Evolutionary conservation across 2,888 invertebrate species (phyloP).

Genomic region (Hyposoter didymator): DNA sequence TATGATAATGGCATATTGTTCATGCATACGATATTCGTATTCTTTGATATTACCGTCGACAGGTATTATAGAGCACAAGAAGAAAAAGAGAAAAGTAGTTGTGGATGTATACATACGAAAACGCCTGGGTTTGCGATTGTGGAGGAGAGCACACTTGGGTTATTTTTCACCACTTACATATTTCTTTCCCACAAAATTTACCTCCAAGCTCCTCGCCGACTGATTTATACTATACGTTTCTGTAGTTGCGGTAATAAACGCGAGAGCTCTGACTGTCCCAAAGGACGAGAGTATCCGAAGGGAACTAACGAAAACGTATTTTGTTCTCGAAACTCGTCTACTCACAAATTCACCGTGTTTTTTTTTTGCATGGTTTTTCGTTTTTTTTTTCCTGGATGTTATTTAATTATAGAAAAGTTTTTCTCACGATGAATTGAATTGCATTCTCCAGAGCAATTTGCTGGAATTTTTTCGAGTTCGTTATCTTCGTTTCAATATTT

Average conservation of each 20-base stretch:
- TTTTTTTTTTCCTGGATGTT: background rate
- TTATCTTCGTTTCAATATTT: background rate
- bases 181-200: slow-evolving; percentile 50
- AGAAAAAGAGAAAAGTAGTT: background rate
- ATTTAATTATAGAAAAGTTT: background rate
- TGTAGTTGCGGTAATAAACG: slow-evolving; percentile 12
- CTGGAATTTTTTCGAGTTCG: background rate
- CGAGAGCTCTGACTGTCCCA: slow-evolving; percentile 29
- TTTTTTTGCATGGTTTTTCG: background rate
- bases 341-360: slow-evolving; percentile 16
- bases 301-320: slow-evolving; percentile 36
- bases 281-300: slow-evolving; percentile 3
- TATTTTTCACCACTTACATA: slow-evolving; percentile 43
- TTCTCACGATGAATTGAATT: background rate
- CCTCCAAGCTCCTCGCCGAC: slow-evolving; percentile 40
- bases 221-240: slow-evolving; percentile 50
- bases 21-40: slow-evolving; percentile 38
- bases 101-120: background rate
- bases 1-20: background rate
- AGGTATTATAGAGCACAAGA: slow-evolving; percentile 40
- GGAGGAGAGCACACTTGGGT: slow-evolving; percentile 5
- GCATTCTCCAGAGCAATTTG: background rate
- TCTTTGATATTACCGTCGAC: slow-evolving; percentile 19
- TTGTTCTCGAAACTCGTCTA: slow-evolving; percentile 22
- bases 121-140: background rate